A percentile compares a stretch with the other conserved stretches of the same genome.
phyloP scores from a whole-genome alignment of 2,113 vertebrate species.

The Ammodytes dubius region DNA sequence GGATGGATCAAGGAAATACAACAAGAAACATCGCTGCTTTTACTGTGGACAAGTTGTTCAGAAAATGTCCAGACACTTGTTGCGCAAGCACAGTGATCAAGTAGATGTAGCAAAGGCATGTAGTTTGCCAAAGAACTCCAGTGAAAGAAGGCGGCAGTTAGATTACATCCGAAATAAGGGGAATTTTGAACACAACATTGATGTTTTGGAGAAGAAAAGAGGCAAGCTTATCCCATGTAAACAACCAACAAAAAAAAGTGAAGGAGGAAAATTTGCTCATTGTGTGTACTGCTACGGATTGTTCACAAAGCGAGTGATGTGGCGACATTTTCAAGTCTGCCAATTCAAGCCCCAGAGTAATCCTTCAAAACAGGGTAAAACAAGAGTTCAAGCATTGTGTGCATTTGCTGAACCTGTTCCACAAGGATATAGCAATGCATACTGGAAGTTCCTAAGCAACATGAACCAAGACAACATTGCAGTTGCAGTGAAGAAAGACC shows the following conservation, averaged over 20 bases:
- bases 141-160: neutral
- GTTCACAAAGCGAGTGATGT: constrained; percentile 14
- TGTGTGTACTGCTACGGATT: constrained; percentile 20
- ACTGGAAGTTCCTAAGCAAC: constrained; percentile 29
- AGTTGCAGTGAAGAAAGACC: neutral
- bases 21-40: too few species aligned
- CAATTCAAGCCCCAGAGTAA: neutral
- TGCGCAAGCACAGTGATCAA: neutral
- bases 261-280: neutral
- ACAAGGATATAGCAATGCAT: neutral
- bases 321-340: constrained; percentile 25
- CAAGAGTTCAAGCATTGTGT: constrained; percentile 35
- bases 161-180: neutral
- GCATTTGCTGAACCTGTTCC: constrained; percentile 28
- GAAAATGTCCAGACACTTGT: too few species aligned
- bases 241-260: neutral
- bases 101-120: neutral
- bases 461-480: constrained; percentile 30
- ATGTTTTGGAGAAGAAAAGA: neutral
- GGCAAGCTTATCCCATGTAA: neutral
- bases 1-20: too few species aligned
- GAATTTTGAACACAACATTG: neutral
- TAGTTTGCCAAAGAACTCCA: neutral
- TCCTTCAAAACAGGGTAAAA: constrained; percentile 11
- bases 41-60: too few species aligned